phyloP scores from a whole-genome alignment of 2,797 vertebrate species.

The Liparis tanakae region DNA sequence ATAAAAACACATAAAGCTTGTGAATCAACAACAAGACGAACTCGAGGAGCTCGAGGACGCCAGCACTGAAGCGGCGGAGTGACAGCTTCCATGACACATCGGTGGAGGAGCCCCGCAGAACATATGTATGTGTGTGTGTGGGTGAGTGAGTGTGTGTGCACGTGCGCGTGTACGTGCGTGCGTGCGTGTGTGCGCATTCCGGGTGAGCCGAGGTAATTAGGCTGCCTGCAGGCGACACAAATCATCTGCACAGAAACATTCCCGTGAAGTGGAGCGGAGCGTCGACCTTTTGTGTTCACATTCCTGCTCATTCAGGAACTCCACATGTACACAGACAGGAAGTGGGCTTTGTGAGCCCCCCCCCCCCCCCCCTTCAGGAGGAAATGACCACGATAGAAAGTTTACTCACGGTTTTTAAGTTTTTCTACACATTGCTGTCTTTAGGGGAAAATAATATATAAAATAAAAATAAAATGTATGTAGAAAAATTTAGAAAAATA shows the following conservation, averaged over 20 bases:
- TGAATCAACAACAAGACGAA: neutral
- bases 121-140: conserved; percentile 23
- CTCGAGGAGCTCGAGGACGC: neutral
- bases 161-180: neutral
- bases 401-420: neutral
- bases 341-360: conserved; percentile 38
- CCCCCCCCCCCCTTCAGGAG: no score
- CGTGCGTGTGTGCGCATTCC: conserved; percentile 22
- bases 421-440: neutral
- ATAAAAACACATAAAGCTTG: conserved; percentile 16
- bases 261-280: conserved; percentile 78
- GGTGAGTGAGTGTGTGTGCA: conserved; percentile 25
- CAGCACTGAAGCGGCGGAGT: conserved; percentile 54
- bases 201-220: conserved; percentile 79
- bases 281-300: conserved; percentile 77
- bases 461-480: no score
- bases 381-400: neutral
- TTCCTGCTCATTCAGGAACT: conserved; percentile 76
- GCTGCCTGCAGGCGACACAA: conserved; percentile 76
- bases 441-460: neutral
- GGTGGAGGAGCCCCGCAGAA: conserved; percentile 61
- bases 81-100: conserved; percentile 76
- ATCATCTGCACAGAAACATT: conserved; percentile 83
- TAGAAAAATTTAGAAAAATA: no score
- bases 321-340: conserved; percentile 68